phyloP scores from a whole-genome alignment of 2,113 vertebrate genomes.

The Gallinago media region DNA sequence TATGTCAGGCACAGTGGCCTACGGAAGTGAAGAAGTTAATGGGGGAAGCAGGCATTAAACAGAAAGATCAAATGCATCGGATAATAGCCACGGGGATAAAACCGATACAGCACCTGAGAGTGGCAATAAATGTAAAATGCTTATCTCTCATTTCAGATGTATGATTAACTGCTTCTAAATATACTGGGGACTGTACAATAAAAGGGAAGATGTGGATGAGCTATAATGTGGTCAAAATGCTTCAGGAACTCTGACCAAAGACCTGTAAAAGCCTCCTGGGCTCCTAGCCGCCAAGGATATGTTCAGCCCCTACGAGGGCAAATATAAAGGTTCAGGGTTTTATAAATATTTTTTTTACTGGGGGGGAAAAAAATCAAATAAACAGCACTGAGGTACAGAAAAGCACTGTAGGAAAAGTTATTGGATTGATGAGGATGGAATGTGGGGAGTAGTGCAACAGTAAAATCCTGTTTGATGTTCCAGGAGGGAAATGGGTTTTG shows the following conservation, averaged over 20 bases:
- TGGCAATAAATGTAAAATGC: conserved; percentile 54
- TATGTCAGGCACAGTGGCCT: conserved; percentile 18
- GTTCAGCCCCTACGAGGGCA: background rate
- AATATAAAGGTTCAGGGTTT: background rate
- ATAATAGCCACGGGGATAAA: conserved; percentile 63
- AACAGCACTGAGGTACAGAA: background rate
- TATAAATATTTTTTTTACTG: background rate
- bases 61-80: conserved; percentile 67
- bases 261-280: background rate
- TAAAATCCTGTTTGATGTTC: conserved; percentile 9
- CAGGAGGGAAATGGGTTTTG: background rate
- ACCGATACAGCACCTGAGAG: conserved; percentile 53
- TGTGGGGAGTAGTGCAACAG: background rate
- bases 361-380: background rate
- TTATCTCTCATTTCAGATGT: conserved; percentile 44
- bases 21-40: conserved; percentile 49
- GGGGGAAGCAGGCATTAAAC: conserved; percentile 56
- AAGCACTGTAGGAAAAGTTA: background rate
- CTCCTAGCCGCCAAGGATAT: background rate
- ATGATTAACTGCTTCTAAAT: conserved; percentile 55
- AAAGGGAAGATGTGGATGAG: background rate
- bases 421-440: background rate
- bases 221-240: background rate
- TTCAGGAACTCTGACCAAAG: conserved; percentile 8
- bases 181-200: background rate